Percentiles rank a stretch among this genome's conserved stretches.
Evolutionary conservation across 2,888 invertebrate species (phyloP).

Genomic region (Cerceris ruficornis): DNA sequence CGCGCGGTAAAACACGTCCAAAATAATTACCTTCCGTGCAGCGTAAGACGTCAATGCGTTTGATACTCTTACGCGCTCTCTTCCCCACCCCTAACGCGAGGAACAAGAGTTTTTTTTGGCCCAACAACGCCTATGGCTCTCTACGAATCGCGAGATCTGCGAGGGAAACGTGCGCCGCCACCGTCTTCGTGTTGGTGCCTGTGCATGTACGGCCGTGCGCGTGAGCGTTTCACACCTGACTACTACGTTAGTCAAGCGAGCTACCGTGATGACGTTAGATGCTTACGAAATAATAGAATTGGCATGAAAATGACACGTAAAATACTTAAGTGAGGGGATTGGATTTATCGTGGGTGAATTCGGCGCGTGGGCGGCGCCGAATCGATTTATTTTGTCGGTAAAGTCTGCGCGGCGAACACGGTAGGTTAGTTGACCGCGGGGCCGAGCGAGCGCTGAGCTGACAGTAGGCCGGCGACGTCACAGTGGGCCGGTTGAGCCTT

Average conservation of each 20-base stretch:
- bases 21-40: conserved; percentile 68
- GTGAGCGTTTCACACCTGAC: conserved; percentile 81
- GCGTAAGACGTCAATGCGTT: conserved; percentile 73
- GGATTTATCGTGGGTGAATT: conserved; percentile 57
- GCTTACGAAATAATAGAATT: not conserved
- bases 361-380: conserved; percentile 34
- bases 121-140: conserved; percentile 65
- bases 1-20: conserved; percentile 51
- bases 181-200: conserved; percentile 42
- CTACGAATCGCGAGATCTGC: conserved; percentile 69
- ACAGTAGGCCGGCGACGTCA: conserved; percentile 84
- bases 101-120: conserved; percentile 57
- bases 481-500: conserved; percentile 83
- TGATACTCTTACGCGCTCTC: conserved; percentile 58
- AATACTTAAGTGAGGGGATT: conserved; percentile 29
- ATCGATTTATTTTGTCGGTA: conserved; percentile 70
- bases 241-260: conserved; percentile 75
- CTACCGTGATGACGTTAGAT: conserved; percentile 51
- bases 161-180: conserved; percentile 71
- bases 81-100: conserved; percentile 42
- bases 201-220: conserved; percentile 62
- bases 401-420: conserved; percentile 73
- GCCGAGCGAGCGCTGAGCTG: conserved; percentile 82
- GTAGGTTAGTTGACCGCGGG: conserved; percentile 82
- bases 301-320: conserved; percentile 24